Conservation (phyloP, 2,113 vertebrate species). For the Geococcyx californianus region DNA sequence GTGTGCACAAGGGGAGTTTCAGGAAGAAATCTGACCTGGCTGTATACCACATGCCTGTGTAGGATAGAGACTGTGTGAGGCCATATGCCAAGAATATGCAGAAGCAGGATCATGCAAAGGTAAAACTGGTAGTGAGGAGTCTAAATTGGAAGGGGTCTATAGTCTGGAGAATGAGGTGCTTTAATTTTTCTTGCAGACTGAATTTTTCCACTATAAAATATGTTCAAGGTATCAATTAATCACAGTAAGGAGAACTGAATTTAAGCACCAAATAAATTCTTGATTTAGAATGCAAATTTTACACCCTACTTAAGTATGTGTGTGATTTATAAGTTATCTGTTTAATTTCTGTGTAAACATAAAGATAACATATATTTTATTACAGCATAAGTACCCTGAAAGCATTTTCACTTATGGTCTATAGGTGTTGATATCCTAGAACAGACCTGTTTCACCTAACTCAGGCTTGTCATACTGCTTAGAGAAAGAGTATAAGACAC, state of each 20-base stretch:
- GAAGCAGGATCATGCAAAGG: neutral
- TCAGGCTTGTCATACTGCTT: neutral
- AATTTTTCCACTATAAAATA: neutral
- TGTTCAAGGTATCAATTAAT: neutral
- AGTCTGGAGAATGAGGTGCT: neutral
- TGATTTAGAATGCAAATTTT: neutral
- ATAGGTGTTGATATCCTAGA: neutral
- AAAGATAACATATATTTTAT: neutral
- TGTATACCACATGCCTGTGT: neutral
- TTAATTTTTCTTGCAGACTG: neutral
- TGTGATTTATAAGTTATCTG: neutral
- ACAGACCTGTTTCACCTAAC: neutral
- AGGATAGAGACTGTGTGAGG: neutral
- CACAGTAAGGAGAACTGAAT: neutral
- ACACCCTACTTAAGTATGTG: neutral
- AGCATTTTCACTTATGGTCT: neutral
- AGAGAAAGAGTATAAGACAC: neutral
- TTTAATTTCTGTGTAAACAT: neutral
- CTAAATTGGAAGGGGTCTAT: neutral
- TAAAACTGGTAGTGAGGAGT: neutral
- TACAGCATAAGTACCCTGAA: neutral
- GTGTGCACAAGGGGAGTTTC: neutral
- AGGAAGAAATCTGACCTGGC: neutral
- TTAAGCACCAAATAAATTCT: neutral
- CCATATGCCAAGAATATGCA: neutral